Base-by-base conservation (phyloP, 2,888 invertebrate genomes). In the Lepeophtheirus nordmannii region DNA sequence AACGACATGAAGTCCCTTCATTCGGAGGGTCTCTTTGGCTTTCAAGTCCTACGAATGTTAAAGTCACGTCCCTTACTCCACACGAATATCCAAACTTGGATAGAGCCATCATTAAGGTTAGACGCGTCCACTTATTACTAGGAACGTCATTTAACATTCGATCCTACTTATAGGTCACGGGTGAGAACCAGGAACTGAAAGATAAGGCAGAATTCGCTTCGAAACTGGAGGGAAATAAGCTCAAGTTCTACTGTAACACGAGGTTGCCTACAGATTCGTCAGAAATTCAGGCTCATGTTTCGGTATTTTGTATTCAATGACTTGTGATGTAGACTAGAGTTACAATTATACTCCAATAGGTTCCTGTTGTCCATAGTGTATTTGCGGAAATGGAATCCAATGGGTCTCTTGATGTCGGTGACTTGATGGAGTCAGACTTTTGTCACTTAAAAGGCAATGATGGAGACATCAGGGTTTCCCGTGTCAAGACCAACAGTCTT, bases 41-140 rank as follows among this genome's bases (percentile, higher is more conserved):
- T 8, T 46, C 53, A 14, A 46, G 53, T 8, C 53, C 53, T 3
- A 46, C 53, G 53, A 8, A 46, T 17, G 53, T 46, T 3, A 46
- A 46, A 17, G 17, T 46, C 53, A 46, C 53, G 5, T 46, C 53
- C 5, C 53, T 46, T 17, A 8, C 53, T 14, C 53, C 53, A 46
- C 53, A 53, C 2, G 63, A 63, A 11, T 23, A 63, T 56, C 63
- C 63, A 10, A 63, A 63, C 37, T 30, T 63, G n/a, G 63, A 63
- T 23, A 30, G 53, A 30, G 63, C 63, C 14, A 23, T 63, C 53
- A 46, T 46, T 17, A 46, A 46, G 53, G 53, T 46, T 14, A 8
- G 53, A 30, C 30, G 30, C 7, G 2, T 30, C 7, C 7, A 30
- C 30, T 46, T 14, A 46, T 14, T 46, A 8, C 5, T 14, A n/a